A percentile compares a stretch with the other conserved stretches of the same genome.
phyloP scores from a whole-genome alignment of 2,888 invertebrate species.

The Venustoraphidia nigricollis region DNA sequence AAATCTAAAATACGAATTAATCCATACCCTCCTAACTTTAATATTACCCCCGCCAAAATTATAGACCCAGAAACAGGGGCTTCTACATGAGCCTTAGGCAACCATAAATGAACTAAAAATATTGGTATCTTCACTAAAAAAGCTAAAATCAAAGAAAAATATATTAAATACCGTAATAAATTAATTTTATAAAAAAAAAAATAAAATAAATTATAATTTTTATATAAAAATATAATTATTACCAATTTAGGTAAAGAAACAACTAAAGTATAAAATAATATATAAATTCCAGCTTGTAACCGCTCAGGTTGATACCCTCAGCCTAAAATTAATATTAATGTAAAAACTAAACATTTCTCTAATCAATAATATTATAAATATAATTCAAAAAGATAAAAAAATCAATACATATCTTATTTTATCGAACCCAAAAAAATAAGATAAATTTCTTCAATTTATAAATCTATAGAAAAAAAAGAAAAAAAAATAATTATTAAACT shows the following conservation, averaged over 20 bases:
- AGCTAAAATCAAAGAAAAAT: constrained; percentile 38
- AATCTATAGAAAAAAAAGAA: constrained; percentile 25
- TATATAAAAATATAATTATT: constrained; percentile 36
- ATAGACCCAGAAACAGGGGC: constrained; percentile 58
- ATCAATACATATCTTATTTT: constrained; percentile 36
- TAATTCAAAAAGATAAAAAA: constrained; percentile 44
- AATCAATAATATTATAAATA: constrained; percentile 38
- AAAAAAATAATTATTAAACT: constrained; percentile 33
- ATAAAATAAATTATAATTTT: constrained; percentile 32
- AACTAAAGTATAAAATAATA: constrained; percentile 55
- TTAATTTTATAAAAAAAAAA: constrained; percentile 30
- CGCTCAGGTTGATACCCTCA: constrained; percentile 56
- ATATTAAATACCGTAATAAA: constrained; percentile 30
- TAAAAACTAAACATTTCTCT: constrained; percentile 45
- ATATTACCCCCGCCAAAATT: constrained; percentile 55
- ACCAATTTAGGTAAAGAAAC: constrained; percentile 48
- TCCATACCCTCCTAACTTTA: constrained; percentile 60
- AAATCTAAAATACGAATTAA: constrained; percentile 39
- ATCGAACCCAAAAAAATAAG: constrained; percentile 34
- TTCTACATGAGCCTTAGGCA: constrained; percentile 62
- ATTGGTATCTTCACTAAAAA: constrained; percentile 60
- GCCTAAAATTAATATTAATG: constrained; percentile 47
- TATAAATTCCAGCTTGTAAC: constrained; percentile 45
- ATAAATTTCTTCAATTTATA: constrained; percentile 25
- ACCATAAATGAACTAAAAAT: constrained; percentile 52